A percentile compares a stretch with the other conserved stretches of the same genome.
phyloP scores from a whole-genome alignment of 37 sponge, comb jelly and placozoan genomes.

The Theonella swinhoei region DNA sequence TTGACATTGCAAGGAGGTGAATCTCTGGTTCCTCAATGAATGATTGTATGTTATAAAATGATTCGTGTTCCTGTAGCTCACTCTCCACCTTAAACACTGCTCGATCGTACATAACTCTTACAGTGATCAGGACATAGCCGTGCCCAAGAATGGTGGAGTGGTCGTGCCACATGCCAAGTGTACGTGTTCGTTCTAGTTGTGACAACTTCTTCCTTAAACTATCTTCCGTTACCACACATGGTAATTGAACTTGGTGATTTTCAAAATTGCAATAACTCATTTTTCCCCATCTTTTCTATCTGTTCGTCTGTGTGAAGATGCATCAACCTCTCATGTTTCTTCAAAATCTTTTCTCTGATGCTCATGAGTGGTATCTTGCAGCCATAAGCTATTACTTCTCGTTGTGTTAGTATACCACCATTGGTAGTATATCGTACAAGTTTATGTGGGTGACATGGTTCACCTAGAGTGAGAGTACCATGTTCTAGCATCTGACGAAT shows the following conservation, averaged over 20 bases:
- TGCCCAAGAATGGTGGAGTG: constrained; percentile 31
- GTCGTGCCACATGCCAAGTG: constrained; percentile 43
- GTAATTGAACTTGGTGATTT: not conserved
- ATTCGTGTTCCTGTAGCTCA: not conserved
- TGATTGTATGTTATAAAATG: constrained; percentile 8
- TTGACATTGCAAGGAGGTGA: constrained; percentile 15
- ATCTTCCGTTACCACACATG: not conserved
- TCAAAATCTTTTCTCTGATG: constrained; percentile 14
- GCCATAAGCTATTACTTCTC: constrained; percentile 12
- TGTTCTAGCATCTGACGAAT: constrained; percentile 10
- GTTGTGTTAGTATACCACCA: constrained; percentile 5
- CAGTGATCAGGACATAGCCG: constrained; percentile 32
- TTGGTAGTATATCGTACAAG: not conserved
- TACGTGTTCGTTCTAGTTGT: constrained; percentile 12
- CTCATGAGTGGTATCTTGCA: constrained; percentile 39
- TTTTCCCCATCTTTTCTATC: constrained; percentile 7
- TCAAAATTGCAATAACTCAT: not conserved
- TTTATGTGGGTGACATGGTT: constrained; percentile 9
- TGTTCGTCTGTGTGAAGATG: constrained; percentile 34
- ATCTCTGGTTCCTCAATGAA: constrained; percentile 21
- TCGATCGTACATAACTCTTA: constrained; percentile 29
- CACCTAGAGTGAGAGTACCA: constrained; percentile 22
- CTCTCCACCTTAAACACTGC: constrained; percentile 30
- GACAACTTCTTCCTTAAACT: constrained; percentile 4
- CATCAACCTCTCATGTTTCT: constrained; percentile 24